These are phyloP conservation scores for Halesus radiatus DNA, from an alignment of 1,140 invertebrate genomes.

Conservation along the genomic window DNA sequence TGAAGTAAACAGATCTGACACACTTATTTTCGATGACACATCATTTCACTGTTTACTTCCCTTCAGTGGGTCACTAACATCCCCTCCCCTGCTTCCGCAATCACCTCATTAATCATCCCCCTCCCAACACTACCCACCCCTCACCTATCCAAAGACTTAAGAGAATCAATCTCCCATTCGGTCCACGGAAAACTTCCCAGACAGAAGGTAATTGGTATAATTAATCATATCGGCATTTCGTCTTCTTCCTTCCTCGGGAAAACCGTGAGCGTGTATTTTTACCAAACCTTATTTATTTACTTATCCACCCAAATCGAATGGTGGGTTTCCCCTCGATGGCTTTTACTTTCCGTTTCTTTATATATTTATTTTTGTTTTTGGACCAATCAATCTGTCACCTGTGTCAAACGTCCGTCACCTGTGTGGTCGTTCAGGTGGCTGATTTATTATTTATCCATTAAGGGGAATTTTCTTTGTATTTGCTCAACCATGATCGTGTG, in stretches of 20 bases:
- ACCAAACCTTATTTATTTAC: not conserved
- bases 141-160: not conserved
- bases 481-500: no score
- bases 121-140: not conserved
- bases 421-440: not conserved
- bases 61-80: not conserved
- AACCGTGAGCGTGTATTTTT: not conserved
- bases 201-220: constrained; percentile 30
- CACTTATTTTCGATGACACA: constrained; percentile 5
- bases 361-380: not conserved
- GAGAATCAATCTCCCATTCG: constrained; percentile 19
- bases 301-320: not conserved
- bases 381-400: constrained; percentile 13
- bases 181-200: not conserved
- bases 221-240: constrained; percentile 24
- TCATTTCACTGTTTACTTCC: not conserved
- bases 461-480: no score
- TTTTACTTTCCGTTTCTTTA: not conserved
- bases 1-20: not conserved
- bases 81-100: not conserved
- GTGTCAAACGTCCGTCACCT: constrained; percentile 3
- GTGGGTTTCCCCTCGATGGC: not conserved
- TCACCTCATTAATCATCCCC: constrained; percentile 8
- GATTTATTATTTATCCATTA: no score
- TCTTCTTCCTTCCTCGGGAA: not conserved